Conservation (phyloP, 2,113 vertebrate genomes). For the Gadus macrocephalus region DNA sequence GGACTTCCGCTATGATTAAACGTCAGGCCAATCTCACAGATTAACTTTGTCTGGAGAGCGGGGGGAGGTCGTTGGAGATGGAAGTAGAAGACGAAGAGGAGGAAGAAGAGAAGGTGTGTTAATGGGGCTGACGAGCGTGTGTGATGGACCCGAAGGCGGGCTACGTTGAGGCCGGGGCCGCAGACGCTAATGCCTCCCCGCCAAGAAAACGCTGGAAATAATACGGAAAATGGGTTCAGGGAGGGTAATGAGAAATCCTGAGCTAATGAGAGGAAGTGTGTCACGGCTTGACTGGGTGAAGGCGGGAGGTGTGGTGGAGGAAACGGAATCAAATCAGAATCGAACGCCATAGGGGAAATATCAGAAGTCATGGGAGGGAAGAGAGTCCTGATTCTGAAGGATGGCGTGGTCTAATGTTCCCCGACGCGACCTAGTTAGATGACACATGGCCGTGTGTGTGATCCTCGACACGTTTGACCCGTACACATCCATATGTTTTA, state of each 20-base stretch:
- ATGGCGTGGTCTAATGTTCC: conserved; percentile 22
- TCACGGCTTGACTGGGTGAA: conserved; percentile 58
- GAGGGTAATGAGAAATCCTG: conserved; percentile 55
- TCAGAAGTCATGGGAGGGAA: conserved; percentile 26
- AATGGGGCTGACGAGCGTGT: conserved; percentile 28
- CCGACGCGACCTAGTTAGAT: conserved; percentile 56
- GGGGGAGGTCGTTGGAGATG: conserved; percentile 10
- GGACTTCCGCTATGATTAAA: conserved; percentile 46
- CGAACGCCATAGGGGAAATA: conserved; percentile 53
- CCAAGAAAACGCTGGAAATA: conserved; percentile 12
- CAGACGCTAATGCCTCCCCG: conserved; percentile 35
- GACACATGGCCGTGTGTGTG: neutral
- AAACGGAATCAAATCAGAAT: conserved; percentile 47
- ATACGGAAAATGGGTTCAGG: conserved; percentile 53
- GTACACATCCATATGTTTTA: too few species aligned
- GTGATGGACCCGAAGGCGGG: conserved; percentile 29
- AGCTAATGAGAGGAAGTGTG: conserved; percentile 64
- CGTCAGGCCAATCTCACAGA: conserved; percentile 36
- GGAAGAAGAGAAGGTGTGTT: neutral
- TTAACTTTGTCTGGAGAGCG: conserved; percentile 36
- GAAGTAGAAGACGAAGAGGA: conserved; percentile 5
- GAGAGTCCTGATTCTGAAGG: conserved; percentile 22
- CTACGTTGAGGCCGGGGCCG: conserved; percentile 27
- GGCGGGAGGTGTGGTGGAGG: neutral
- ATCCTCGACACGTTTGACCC: too few species aligned